phyloP scores from a whole-genome alignment of 2,113 vertebrate genomes.

The Acinonyx jubatus region DNA sequence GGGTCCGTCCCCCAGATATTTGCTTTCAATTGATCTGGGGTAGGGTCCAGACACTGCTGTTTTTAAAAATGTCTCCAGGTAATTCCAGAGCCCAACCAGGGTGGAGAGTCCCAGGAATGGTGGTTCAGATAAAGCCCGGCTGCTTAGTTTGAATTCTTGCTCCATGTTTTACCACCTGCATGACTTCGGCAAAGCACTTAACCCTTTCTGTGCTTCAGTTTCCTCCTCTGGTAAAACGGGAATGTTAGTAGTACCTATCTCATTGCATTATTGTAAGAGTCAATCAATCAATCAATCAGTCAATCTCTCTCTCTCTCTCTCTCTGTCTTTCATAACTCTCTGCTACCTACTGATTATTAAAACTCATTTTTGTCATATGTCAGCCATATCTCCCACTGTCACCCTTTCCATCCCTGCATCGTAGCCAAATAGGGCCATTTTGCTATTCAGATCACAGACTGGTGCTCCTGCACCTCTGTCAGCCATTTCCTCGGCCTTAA shows the following conservation, averaged over 20 bases:
- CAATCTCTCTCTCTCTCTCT: not conserved
- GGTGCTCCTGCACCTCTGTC: not conserved
- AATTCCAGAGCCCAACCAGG: not conserved
- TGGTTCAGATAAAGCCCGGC: not conserved
- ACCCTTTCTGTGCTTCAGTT: not conserved
- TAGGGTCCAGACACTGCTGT: not conserved
- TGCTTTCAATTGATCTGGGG: not conserved
- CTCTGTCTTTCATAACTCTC: not conserved
- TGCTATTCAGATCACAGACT: not conserved
- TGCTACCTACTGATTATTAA: not conserved
- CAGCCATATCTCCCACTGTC: not conserved
- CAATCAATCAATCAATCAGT: not conserved
- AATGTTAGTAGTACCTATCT: not conserved
- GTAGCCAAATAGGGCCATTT: not conserved
- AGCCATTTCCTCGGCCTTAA: not conserved
- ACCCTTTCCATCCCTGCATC: not conserved
- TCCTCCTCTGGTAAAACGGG: not conserved
- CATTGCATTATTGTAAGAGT: not conserved
- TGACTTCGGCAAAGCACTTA: not conserved
- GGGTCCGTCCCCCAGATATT: not conserved
- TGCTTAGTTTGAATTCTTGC: not conserved
- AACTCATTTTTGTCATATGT: not conserved
- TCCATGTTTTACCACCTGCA: not conserved
- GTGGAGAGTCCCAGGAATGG: not conserved
- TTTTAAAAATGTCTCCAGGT: conserved; percentile 14